Conservation (phyloP, 2,113 vertebrate species). For the Hyperopisus bebe region DNA sequence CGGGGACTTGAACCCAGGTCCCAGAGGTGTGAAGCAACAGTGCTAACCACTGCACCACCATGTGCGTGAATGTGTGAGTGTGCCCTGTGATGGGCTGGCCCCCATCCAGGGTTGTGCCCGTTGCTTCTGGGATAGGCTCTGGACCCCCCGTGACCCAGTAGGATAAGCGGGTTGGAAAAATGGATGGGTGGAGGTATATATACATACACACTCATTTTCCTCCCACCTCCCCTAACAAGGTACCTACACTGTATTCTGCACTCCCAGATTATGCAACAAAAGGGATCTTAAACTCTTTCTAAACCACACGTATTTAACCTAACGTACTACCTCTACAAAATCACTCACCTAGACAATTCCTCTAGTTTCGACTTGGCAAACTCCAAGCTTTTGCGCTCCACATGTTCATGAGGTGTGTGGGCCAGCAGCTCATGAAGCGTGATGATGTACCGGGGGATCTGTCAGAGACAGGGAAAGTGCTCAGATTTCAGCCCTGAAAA, state of each 20-base stretch:
- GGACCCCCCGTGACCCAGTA: too few species aligned
- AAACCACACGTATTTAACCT: neutral
- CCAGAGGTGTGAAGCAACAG: too few species aligned
- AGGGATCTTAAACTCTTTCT: neutral
- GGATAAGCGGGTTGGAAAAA: too few species aligned
- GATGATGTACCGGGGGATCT: constrained; percentile 98
- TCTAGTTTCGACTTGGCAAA: constrained; percentile 97
- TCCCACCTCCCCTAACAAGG: neutral
- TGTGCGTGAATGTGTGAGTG: too few species aligned
- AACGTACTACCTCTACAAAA: neutral
- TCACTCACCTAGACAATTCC: constrained; percentile 81
- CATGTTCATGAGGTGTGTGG: constrained; percentile 92
- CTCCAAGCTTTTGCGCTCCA: constrained; percentile 94
- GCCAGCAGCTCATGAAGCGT: constrained; percentile 92
- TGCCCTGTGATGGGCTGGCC: too few species aligned
- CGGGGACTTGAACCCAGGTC: too few species aligned
- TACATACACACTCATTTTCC: neutral
- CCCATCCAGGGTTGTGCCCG: too few species aligned
- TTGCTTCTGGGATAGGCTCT: too few species aligned
- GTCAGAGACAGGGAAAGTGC: constrained; percentile 20
- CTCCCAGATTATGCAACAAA: neutral
- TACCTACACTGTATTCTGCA: neutral
- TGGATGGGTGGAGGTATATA: too few species aligned
- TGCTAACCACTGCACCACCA: too few species aligned
- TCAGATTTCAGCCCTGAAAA: neutral